Percentiles rank a stretch among this genome's conserved stretches.
Conservation (phyloP, 2,113 vertebrate genomes). For the Phyllopteryx taeniolatus region DNA sequence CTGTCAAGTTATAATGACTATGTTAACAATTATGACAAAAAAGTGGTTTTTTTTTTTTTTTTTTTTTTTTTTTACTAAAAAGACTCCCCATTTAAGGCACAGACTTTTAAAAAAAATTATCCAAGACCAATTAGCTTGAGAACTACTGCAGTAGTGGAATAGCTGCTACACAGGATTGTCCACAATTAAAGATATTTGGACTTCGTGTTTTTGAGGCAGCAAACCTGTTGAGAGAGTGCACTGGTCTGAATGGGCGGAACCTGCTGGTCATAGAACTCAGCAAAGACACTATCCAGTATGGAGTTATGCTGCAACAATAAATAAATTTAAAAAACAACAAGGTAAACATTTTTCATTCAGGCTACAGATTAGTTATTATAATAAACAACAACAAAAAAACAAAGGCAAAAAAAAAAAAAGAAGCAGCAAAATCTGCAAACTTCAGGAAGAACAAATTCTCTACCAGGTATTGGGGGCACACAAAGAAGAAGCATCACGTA, state of each 20-base stretch:
- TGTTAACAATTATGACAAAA: too few relatives aligned
- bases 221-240: constrained; percentile 90
- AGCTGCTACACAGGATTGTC: too few relatives aligned
- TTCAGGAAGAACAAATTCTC: not conserved
- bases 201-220: not conserved
- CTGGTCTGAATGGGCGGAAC: constrained; percentile 88
- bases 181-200: not conserved
- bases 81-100: too few relatives aligned
- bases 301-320: constrained; percentile 84
- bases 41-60: too few relatives aligned
- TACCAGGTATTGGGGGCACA: too few relatives aligned
- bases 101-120: too few relatives aligned
- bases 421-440: not conserved
- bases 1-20: too few relatives aligned
- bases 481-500: too few relatives aligned
- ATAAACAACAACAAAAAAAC: not conserved
- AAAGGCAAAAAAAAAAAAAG: too few relatives aligned
- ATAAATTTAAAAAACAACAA: not conserved
- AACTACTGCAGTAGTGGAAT: not conserved
- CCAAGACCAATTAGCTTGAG: too few relatives aligned
- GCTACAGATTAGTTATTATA: not conserved
- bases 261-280: constrained; percentile 93
- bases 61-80: too few relatives aligned
- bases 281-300: constrained; percentile 87
- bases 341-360: not conserved